Evolutionary conservation across 2,888 invertebrate genomes (phyloP).

Genomic region (Yponomeuta cagnagella): DNA sequence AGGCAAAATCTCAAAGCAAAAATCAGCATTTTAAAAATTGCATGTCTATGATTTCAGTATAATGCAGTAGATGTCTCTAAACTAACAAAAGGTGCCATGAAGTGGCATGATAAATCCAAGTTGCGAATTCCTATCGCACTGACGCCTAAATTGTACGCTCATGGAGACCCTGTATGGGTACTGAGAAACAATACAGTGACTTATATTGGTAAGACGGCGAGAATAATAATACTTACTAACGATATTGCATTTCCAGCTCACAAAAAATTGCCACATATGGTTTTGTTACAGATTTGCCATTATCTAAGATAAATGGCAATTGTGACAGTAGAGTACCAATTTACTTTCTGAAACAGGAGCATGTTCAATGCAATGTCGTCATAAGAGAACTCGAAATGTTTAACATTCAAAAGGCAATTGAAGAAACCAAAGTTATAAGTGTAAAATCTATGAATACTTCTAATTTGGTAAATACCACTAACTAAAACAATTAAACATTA

Average conservation of each 20-base stretch:
- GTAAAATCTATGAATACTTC: slow-evolving; percentile 41
- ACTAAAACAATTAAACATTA: not conserved
- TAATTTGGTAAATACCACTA: slow-evolving; percentile 37
- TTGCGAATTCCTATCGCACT: slow-evolving; percentile 26
- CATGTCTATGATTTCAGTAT: slow-evolving; percentile 29
- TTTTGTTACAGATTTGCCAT: slow-evolving; percentile 47
- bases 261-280: not conserved
- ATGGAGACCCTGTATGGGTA: slow-evolving; percentile 51
- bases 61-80: slow-evolving; percentile 25
- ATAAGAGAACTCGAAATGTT: slow-evolving; percentile 57
- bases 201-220: slow-evolving; percentile 30
- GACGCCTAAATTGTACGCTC: slow-evolving; percentile 38
- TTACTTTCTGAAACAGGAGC: slow-evolving; percentile 47
- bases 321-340: slow-evolving; percentile 47
- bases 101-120: slow-evolving; percentile 38
- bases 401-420: slow-evolving; percentile 39
- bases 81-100: slow-evolving; percentile 25
- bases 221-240: not conserved
- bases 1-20: too few relatives aligned
- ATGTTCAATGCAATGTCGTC: slow-evolving; percentile 46
- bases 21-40: too few relatives aligned
- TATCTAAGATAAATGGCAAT: slow-evolving; percentile 44
- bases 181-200: slow-evolving; percentile 43
- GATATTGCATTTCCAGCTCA: too few relatives aligned
- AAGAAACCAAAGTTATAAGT: slow-evolving; percentile 45